phyloP scores from a whole-genome alignment of 2,113 vertebrate species.

The Gadus chalcogrammus region DNA sequence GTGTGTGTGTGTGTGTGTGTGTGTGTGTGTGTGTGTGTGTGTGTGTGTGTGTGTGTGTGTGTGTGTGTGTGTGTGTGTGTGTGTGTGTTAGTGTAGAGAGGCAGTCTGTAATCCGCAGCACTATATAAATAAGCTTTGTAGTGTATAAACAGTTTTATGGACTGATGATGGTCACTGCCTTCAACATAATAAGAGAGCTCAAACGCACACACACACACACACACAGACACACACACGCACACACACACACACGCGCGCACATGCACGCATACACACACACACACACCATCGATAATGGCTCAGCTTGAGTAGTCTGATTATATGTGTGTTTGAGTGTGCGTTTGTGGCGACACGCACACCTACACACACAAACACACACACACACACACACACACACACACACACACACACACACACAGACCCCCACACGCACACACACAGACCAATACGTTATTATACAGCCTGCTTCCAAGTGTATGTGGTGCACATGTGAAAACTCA shows the following conservation, averaged over 20 bases:
- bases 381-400: too few relatives aligned
- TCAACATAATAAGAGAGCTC: conserved; percentile 69
- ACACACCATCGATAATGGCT: too few relatives aligned
- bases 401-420: too few relatives aligned
- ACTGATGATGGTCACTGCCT: conserved; percentile 53
- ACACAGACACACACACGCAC: neutral
- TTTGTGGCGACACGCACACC: neutral
- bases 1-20: conserved; percentile 11
- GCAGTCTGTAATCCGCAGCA: conserved; percentile 76
- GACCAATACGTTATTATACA: conserved; percentile 22
- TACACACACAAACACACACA: too few relatives aligned
- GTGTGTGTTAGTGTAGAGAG: conserved; percentile 32
- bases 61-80: neutral
- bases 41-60: neutral
- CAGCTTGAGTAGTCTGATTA: neutral
- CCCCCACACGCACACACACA: too few relatives aligned
- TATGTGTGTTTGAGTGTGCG: neutral
- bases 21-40: conserved; percentile 8
- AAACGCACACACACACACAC: conserved; percentile 41
- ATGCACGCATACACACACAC: neutral
- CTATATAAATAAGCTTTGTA: conserved; percentile 76
- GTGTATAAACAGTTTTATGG: conserved; percentile 77
- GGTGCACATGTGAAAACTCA: conserved; percentile 38
- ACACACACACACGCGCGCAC: neutral
- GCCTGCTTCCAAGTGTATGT: conserved; percentile 36